phyloP scores from a whole-genome alignment of 2,888 invertebrate genomes.

The Drosophila trichaetosa region DNA sequence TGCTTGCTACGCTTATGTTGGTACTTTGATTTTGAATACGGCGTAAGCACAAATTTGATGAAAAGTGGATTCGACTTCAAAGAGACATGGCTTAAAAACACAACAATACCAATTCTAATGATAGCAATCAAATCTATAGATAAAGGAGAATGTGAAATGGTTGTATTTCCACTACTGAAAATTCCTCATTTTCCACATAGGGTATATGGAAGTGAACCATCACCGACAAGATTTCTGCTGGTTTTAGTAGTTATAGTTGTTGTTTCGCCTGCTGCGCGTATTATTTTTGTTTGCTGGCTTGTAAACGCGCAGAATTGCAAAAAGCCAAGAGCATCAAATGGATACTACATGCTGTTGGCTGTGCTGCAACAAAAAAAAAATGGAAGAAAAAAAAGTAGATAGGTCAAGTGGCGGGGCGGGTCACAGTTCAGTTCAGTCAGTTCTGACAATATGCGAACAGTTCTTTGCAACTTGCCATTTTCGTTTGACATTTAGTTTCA shows the following conservation, averaged over 20 bases:
- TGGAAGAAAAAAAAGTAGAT: not conserved
- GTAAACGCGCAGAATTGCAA: conserved; percentile 40
- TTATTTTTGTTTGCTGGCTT: conserved; percentile 55
- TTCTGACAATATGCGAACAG: conserved; percentile 20
- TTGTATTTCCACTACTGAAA: not conserved
- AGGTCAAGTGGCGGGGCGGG: conserved; percentile 8
- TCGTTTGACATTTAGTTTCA: conserved; percentile 21
- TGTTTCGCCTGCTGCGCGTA: conserved; percentile 26
- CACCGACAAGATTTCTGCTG: not conserved
- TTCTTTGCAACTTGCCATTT: conserved; percentile 9
- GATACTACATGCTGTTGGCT: conserved; percentile 4
- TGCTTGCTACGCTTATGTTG: conserved; percentile 23
- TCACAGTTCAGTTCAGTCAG: conserved; percentile 9
- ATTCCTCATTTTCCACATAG: not conserved
- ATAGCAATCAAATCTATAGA: not conserved
- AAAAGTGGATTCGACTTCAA: not conserved
- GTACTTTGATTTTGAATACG: conserved; percentile 43
- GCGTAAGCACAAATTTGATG: not conserved
- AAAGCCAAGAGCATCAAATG: conserved; percentile 15
- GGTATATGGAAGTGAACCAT: not conserved
- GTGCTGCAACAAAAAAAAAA: not conserved
- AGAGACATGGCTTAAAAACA: not conserved
- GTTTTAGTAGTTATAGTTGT: not conserved
- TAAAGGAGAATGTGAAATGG: not conserved
- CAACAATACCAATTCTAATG: not conserved